Conservation (phyloP, 2,113 vertebrate species). For the Athene cunicularia region DNA sequence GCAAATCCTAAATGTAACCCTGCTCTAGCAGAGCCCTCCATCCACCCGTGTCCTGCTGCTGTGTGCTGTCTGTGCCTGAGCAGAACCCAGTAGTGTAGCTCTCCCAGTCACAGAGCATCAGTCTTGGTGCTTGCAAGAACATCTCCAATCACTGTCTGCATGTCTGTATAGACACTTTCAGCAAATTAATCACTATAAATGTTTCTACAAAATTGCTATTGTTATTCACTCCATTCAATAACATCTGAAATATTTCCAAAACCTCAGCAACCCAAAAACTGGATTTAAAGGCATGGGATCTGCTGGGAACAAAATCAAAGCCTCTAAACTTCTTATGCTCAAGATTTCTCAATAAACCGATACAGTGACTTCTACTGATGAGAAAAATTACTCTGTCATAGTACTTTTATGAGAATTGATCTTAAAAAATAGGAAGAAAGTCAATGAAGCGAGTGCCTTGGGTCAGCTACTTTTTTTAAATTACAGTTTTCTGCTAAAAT, state of each 20-base stretch:
- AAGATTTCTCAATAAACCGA: neutral
- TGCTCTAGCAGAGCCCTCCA: neutral
- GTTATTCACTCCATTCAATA: neutral
- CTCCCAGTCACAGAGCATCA: neutral
- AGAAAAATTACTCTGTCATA: neutral
- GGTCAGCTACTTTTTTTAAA: constrained; percentile 14
- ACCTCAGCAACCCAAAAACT: neutral
- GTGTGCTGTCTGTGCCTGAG: rapidly evolving
- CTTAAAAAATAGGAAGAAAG: neutral
- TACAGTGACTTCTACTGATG: neutral
- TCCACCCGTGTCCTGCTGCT: neutral
- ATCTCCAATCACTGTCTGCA: neutral
- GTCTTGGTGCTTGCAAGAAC: neutral
- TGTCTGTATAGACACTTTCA: neutral
- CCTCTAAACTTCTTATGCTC: neutral
- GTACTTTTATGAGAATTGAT: neutral
- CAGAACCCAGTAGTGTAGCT: neutral
- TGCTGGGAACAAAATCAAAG: neutral
- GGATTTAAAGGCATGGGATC: neutral
- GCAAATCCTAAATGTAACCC: neutral
- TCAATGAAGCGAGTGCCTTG: neutral
- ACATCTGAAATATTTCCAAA: neutral
- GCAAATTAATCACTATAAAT: neutral
- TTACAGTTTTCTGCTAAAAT: neutral
- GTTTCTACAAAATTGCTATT: neutral